Evolutionary conservation across 2,797 vertebrate genomes (phyloP), one percentile per base, ranked within the genome.

Genomic region (Oreortyx pictus): DNA sequence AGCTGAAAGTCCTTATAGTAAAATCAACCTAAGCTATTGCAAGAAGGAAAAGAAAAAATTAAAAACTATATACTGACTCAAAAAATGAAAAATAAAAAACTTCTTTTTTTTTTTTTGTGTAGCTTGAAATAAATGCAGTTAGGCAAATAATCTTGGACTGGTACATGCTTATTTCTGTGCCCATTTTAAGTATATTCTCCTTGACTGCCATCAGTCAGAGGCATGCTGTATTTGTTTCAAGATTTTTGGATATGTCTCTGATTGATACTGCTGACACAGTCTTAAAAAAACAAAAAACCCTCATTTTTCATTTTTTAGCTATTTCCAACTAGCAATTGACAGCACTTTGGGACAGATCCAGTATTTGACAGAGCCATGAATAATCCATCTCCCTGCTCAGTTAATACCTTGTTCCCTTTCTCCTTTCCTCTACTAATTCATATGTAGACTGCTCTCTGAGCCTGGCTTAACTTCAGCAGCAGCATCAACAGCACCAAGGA

Each of bases 271-370:
- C 88, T 94, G 94, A 96, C 83, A 80, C 44, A 92, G 68, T 13
- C 87, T 59, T 41, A 12, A 25, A 27, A 50, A 52, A 74, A 93
- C 94, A 86, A 68, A 86, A 77, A 37, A 37, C 37, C 4, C 64
- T 73, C 7, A 2, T 86, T 94, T 93, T 94, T 93, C 71, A 86
- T 91, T 96, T 94, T 95, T 95, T 93, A 89, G 82, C 88, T 84
- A 82, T 96, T 91, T 91, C 90, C 74, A 47, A 64, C 57, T 43
- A 52, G 70, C 31, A 7, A 88, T 79, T 82, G 92, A 93, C 95
- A 94, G 64, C 46, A 84, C 71, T 88, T 94, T 88, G 96, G 83
- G 67, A 24, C 39, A 1, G 3, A 39, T 87, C 80, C 94, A 91
- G 88, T 92, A 78, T 56, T 24, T 2, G 80, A 79, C 64, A 73